Conservation (phyloP, 2,888 invertebrate species). For the Eilema griseolum region DNA sequence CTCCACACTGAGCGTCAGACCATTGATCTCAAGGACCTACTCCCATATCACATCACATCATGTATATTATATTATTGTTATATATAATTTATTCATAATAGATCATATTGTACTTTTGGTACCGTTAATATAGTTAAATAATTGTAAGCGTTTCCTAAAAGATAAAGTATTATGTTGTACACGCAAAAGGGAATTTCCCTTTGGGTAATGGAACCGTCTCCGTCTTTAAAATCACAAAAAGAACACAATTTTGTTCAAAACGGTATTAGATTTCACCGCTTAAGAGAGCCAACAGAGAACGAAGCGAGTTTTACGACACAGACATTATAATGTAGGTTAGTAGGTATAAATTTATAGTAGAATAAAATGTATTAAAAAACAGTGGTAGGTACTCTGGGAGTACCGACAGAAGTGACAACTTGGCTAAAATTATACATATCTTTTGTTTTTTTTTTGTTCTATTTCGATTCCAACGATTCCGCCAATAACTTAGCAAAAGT, state of each 20-base stretch:
- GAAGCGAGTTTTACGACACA: neutral
- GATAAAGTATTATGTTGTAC: neutral
- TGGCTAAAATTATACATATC: too few species aligned
- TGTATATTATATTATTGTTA: too few species aligned
- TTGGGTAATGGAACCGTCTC: constrained; percentile 12
- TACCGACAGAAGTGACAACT: too few species aligned
- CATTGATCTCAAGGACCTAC: too few species aligned
- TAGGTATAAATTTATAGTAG: neutral
- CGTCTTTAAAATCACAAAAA: constrained; percentile 12
- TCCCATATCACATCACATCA: too few species aligned
- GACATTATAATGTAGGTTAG: neutral
- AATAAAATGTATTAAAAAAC: too few species aligned
- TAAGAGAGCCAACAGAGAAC: constrained; percentile 7
- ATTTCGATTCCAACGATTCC: too few species aligned
- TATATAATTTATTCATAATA: too few species aligned
- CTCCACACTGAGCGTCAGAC: too few species aligned
- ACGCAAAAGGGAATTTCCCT: constrained; percentile 9
- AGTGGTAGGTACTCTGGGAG: too few species aligned
- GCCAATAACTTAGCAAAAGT: too few species aligned
- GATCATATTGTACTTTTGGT: neutral
- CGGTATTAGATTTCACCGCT: constrained; percentile 16
- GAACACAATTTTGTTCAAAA: constrained; percentile 7
- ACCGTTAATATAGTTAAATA: neutral
- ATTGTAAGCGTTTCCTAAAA: neutral
- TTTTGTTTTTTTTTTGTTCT: too few species aligned